phyloP scores from a whole-genome alignment of 2,888 invertebrate species.

The Drosophila imparisetae region DNA sequence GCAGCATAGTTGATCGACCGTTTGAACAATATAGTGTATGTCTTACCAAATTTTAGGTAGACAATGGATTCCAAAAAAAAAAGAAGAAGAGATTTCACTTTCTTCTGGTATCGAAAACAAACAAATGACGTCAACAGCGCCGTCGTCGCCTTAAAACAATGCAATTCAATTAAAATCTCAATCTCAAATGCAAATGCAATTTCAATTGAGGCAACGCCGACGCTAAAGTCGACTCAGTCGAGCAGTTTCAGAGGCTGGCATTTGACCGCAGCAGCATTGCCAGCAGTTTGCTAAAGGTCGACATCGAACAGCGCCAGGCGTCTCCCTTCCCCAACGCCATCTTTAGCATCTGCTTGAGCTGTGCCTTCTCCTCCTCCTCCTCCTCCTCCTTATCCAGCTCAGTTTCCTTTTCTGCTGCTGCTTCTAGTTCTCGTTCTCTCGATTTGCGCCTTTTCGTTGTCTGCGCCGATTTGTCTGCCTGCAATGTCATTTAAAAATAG shows the following conservation, averaged over 20 bases:
- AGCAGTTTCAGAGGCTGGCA: constrained; percentile 5
- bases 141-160: constrained; percentile 54
- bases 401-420: constrained; percentile 34
- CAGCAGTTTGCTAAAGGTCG: constrained; percentile 21
- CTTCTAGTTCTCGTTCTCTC: constrained; percentile 57
- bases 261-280: constrained; percentile 43
- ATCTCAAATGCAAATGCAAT: constrained; percentile 61
- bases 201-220: constrained; percentile 47
- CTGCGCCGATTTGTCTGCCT: constrained; percentile 71
- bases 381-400: not conserved
- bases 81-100: constrained; percentile 22
- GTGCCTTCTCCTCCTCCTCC: not conserved
- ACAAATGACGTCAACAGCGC: constrained; percentile 26
- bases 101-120: constrained; percentile 20
- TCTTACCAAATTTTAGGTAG: not conserved
- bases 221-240: constrained; percentile 1
- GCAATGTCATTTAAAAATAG: constrained; percentile 71
- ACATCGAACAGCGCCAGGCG: constrained; percentile 38
- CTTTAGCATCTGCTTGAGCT: not conserved
- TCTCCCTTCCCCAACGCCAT: not conserved
- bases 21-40: not conserved
- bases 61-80: not conserved
- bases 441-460: constrained; percentile 12
- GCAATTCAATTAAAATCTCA: constrained; percentile 69
- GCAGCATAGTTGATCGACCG: not conserved